Base-by-base conservation (phyloP, 1,140 invertebrate genomes). In the Musca vetustissima region DNA sequence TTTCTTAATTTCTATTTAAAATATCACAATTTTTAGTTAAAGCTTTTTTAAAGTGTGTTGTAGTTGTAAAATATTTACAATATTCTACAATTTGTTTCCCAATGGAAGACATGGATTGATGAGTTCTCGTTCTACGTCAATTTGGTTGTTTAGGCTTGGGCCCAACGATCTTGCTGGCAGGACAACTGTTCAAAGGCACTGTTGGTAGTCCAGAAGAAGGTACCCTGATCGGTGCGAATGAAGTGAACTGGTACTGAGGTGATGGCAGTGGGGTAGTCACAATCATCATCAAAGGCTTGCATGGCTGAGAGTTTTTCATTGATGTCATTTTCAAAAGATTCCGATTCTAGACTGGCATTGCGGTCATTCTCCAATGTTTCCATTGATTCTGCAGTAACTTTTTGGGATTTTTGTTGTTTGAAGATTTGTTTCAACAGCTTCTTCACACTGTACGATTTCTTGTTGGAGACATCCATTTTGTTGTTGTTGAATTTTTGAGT, bases 131-230 rank as follows among this genome's bases (percentile, higher is more conserved):
- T 13, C 1, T 28, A 13, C 1, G 13, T 8, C 36, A 43, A 11
- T 13, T 43, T 43, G 1, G 2, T 43, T 43, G 3, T 11, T 68
- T 79, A 81, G 59, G 79, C 85, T 79, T 86, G 85, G 14, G 84
- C 85, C 85, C 85, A 86, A 71, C 85, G 78, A 76, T 85, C 84
- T 69, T 78, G 73, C 67, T 73, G 74, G 22, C 80, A 73, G 50
- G 78, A 81, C 78, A 85, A 72, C 77, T 75, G 75, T 75, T 78
- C 79, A 68, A 81, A 64, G 64, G 76, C 75, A 67, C 74, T 76
- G 72, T 82, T 76, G 28, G 87, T 86, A 17, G 85, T 86, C 85
- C 85, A 86, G 78, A 86, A 86, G 79, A 86, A 86, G 57, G 85
- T 86, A 24, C 85, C 85, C 24, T 84, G 84, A 64, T 85, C 84